phyloP scores from a whole-genome alignment of 2,888 invertebrate genomes.

The Thereva unica region DNA sequence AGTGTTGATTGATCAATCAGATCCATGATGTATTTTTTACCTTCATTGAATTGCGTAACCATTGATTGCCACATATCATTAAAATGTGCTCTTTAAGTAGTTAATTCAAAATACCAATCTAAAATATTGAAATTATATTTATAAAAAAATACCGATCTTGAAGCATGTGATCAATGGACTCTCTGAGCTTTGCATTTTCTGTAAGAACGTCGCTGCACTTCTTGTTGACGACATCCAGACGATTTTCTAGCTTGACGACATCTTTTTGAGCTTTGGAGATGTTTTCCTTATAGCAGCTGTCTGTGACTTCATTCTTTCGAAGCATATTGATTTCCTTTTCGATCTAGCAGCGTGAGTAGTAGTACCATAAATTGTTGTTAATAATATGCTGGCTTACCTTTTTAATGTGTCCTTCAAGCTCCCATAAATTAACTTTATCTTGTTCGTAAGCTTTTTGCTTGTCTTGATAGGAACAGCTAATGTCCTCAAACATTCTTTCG shows the following conservation, averaged over 20 bases:
- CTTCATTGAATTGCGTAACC: conserved; percentile 73
- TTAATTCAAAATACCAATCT: not conserved
- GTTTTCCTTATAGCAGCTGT: conserved; percentile 59
- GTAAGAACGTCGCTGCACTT: conserved; percentile 76
- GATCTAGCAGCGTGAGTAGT: conserved; percentile 45
- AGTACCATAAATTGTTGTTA: not conserved
- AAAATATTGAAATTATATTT: not conserved
- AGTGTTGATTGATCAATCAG: conserved; percentile 85
- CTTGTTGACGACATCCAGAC: conserved; percentile 75
- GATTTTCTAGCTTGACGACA: conserved; percentile 72
- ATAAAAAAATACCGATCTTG: conserved; percentile 67
- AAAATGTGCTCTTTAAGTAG: conserved; percentile 68
- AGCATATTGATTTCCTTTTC: conserved; percentile 55
- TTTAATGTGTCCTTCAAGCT: conserved; percentile 61
- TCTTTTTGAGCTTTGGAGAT: conserved; percentile 57
- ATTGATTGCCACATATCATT: conserved; percentile 80
- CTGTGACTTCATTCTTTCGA: conserved; percentile 59
- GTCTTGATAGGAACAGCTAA: conserved; percentile 46
- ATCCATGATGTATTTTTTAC: conserved; percentile 82
- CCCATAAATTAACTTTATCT: conserved; percentile 55
- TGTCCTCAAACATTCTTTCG: conserved; percentile 30
- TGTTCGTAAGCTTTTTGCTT: conserved; percentile 48
- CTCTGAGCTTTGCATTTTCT: conserved; percentile 72
- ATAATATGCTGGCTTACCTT: conserved; percentile 47
- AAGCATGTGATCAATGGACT: conserved; percentile 79